Evolutionary conservation across 2,888 invertebrate genomes (phyloP), one percentile per base, ranked within the genome.

Genomic region (Emmelina monodactyla): DNA sequence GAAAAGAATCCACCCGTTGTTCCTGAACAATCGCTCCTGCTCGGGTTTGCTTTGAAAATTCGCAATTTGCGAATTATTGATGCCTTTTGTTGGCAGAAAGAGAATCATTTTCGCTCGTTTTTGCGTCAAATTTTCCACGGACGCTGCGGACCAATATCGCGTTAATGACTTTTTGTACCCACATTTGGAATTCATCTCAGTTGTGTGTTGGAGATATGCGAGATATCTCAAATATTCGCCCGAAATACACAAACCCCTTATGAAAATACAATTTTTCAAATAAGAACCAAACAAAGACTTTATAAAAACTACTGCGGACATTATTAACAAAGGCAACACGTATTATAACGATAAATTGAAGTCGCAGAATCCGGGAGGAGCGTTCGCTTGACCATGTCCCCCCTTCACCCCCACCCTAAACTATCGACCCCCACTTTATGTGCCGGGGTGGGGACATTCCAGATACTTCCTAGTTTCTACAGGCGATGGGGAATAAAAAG

Each of bases 311-410:
- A 14, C 15, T 6, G 30, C 10, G 30, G 30, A 30, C 14, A 30
- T 30, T 30, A 14, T 14, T 14, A 30, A 34, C 31, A 37, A 22
- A 28, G 14, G 49, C 49, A 53, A 55, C 56, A 58, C 57, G 57
- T 55, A 55, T 58, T 57, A 55, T 55, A 60, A 62, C 57, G 51
- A 60, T 62, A 60, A 60, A 58, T 61, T 58, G 58, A 58, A 55
- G 56, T 58, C 52, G 53, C 50, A 51, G 53, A 49, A 49, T 45
- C 51, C 42, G 46, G 37, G 45, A 40, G 47, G 45, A 43, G 47
- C 42, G 44, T 45, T 48, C 50, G 58, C 55, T 62, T 62, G 63
- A 63, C 61, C 63, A 57, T 56, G 56, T 59, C 59, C 58, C 55
- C 53, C 48, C 46, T 43, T 43, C 51, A 47, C 47, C 49, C 46